Evolutionary conservation across 1,140 invertebrate genomes (phyloP), one percentile per base, ranked within the genome.

Genomic region (Harlomillsia oculata): DNA sequence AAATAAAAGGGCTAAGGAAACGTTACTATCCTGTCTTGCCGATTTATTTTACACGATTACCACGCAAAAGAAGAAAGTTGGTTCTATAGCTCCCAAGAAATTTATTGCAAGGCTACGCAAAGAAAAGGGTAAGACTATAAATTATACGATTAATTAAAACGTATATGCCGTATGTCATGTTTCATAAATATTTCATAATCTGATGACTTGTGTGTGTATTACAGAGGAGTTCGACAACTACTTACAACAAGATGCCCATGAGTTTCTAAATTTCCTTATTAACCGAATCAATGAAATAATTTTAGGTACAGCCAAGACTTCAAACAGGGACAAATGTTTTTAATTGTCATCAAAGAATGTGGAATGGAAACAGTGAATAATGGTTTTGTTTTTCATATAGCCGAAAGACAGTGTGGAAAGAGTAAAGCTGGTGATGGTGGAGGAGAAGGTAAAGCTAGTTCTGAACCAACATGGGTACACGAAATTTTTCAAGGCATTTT

Each of bases 211-310:
- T 53, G 57, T 48, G 59, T 9, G 34, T 60, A 70, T 81, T 83
- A 63, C 77, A 93, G 94, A 97, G 75, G 84, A 95, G 69, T 99
- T 99, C 80, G 95, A 99, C 74, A 99, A 99, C 74, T 98, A 97
- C 70, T 93, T 97, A 86, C 95, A 99, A 73, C 96, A 99, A 78
- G 96, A 99, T 84, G 96, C 96, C 41, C 96, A 99, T 72, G 96
- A 99, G 74, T 99, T 99, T 78, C 78, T 99, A 43, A 99, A 99
- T 73, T 99, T 97, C 74, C 78, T 99, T 43, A 89, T 99, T 45
- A 99, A 99, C 75, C 87, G 89, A 70, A 91, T 92, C 68, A 91
- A 89, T 76, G 88, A 91, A 77, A 89, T 89, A 62, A 87, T 98
- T 66, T 73, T 91, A 71, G 85, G 86, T 85, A 77, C n/a, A n/a